A percentile compares a stretch with the other conserved stretches of the same genome.
Evolutionary conservation across 2,113 vertebrate species (phyloP).

Genomic region (Sander lucioperca): DNA sequence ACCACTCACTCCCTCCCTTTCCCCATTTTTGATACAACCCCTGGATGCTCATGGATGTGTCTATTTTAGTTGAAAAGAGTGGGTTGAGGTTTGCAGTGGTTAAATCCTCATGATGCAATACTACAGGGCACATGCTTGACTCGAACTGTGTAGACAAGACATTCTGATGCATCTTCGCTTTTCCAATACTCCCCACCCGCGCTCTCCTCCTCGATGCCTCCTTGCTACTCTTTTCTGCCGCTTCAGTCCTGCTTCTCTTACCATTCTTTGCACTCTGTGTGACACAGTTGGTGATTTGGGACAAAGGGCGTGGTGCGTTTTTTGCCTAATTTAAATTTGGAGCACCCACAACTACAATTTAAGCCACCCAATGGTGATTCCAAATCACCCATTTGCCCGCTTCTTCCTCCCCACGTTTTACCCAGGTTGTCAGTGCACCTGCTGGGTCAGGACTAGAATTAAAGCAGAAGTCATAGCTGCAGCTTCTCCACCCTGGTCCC

Average conservation of each 20-base stretch:
- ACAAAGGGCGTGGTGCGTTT: conserved; percentile 19
- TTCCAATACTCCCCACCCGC: neutral
- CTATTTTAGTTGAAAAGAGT: conserved; percentile 32
- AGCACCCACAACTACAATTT: conserved; percentile 21
- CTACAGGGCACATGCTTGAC: conserved; percentile 24
- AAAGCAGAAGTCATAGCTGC: conserved; percentile 31
- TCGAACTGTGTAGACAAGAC: conserved; percentile 10
- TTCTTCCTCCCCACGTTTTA: conserved; percentile 28
- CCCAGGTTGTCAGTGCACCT: conserved; percentile 40
- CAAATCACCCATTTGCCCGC: neutral
- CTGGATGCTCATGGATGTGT: conserved; percentile 51
- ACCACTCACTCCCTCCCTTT: neutral
- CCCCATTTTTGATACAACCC: conserved; percentile 24
- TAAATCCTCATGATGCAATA: conserved; percentile 20
- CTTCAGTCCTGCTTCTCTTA: neutral
- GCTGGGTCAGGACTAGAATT: conserved; percentile 41
- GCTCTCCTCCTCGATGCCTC: neutral
- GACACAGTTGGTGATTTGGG: conserved; percentile 26
- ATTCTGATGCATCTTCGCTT: neutral
- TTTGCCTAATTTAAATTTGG: conserved; percentile 28
- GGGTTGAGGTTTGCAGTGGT: conserved; percentile 17
- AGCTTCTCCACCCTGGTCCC: conserved; percentile 17
- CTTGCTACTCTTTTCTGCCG: neutral
- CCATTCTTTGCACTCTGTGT: neutral
- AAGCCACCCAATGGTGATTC: conserved; percentile 14